These are phyloP conservation scores for Tetramorium alpestre DNA, from an alignment of 1,140 invertebrate genomes.

Conservation along the genomic window DNA sequence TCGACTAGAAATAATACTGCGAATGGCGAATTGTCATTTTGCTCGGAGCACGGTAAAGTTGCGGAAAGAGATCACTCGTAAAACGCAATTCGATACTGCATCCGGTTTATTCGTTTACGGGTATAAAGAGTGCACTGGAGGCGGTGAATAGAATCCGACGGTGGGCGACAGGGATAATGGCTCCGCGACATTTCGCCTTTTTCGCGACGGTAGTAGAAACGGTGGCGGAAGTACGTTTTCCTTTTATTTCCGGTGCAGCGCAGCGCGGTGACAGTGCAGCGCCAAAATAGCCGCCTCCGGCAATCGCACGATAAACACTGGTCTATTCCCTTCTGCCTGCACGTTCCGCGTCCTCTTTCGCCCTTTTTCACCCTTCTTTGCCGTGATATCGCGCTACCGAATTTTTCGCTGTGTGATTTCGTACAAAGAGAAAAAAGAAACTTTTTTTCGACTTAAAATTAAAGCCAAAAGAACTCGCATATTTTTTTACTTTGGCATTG, in stretches of 20 bases:
- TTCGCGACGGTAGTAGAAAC: constrained; percentile 48
- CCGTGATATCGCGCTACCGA: constrained; percentile 48
- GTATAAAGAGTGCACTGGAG: constrained; percentile 9
- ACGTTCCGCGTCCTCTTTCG: constrained; percentile 1
- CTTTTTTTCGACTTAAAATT: background rate
- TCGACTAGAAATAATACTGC: background rate
- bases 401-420: constrained; percentile 26
- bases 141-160: constrained; percentile 46
- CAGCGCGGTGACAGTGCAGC: constrained; percentile 67
- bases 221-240: constrained; percentile 67
- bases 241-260: constrained; percentile 70
- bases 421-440: background rate
- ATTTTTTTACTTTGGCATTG: background rate
- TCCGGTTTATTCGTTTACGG: constrained; percentile 59
- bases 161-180: constrained; percentile 66
- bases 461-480: background rate
- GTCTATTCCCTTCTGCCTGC: constrained; percentile 50
- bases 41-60: constrained; percentile 2
- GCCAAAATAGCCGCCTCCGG: constrained; percentile 75
- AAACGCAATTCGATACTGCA: constrained; percentile 44
- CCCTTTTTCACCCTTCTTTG: constrained; percentile 16
- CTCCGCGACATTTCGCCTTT: constrained; percentile 62
- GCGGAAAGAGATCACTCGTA: constrained; percentile 32
- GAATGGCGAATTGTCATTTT: background rate
- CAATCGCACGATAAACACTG: constrained; percentile 75